Conservation (phyloP, 2,888 invertebrate species). For the Athetis lepigone region DNA sequence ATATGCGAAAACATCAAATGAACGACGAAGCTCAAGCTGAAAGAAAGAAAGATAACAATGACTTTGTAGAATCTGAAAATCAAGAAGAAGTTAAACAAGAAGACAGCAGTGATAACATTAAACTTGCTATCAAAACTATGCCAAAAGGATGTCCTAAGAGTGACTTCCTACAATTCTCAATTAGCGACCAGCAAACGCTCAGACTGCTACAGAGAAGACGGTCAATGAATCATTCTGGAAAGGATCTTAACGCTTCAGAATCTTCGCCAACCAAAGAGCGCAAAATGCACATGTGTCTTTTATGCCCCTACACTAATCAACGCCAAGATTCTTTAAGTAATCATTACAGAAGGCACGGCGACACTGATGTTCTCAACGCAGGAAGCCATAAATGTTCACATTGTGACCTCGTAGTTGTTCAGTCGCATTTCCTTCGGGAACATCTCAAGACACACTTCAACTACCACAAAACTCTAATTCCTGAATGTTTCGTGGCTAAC, state of each 20-base stretch:
- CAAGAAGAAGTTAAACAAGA: constrained; percentile 73
- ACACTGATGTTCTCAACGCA: constrained; percentile 90
- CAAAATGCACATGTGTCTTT: constrained; percentile 92
- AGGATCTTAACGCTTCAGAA: constrained; percentile 81
- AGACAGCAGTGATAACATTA: constrained; percentile 79
- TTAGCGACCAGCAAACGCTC: constrained; percentile 92
- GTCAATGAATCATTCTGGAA: constrained; percentile 80
- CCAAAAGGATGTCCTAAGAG: constrained; percentile 82
- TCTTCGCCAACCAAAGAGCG: constrained; percentile 89
- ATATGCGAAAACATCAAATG: constrained; percentile 94
- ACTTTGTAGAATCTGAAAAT: constrained; percentile 71
- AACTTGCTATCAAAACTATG: constrained; percentile 87
- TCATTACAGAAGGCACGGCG: constrained; percentile 93
- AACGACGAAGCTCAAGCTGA: constrained; percentile 92
- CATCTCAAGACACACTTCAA: constrained; percentile 95
- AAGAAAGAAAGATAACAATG: constrained; percentile 82
- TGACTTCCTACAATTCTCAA: constrained; percentile 90
- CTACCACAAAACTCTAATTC: constrained; percentile 88
- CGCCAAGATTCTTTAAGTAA: constrained; percentile 93
- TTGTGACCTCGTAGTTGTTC: constrained; percentile 95
- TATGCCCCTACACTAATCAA: constrained; percentile 95
- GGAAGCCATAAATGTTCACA: constrained; percentile 93
- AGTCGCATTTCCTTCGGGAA: constrained; percentile 94
- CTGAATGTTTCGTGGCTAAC: constrained; percentile 92
- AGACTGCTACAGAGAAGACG: constrained; percentile 90